Base-by-base conservation (phyloP, 2,888 invertebrate species). In the Drosophila histrio region DNA sequence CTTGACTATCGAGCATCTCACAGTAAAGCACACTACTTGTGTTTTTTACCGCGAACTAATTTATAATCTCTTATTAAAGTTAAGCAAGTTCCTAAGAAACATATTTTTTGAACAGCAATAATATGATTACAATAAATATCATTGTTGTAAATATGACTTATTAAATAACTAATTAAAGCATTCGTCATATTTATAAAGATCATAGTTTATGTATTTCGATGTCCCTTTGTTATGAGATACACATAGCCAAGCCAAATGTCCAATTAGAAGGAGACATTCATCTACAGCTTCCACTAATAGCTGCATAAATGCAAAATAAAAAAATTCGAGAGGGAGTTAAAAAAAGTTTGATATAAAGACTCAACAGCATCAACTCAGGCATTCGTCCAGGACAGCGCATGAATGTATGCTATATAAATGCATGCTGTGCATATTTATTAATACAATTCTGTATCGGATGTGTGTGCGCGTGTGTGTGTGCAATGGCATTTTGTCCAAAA, bases 361-460 rank as follows among this genome's bases (percentile, higher is more conserved):
- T 34, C 19, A 58, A 26, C 36, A 39, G 50, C n/a, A 47, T 52
- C 28, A 36, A 44, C 5, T 11, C 17, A 67, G 54, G 54, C 39
- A 60, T 56, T 54, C 22, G 32, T 22, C 17, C 36, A 47, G 19
- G 13, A 13, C 52, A 49, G 21, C 34, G 46, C 11, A 63, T 41
- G 47, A 52, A 60, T 70, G 38, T 62, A 56, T 65, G 38, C 60
- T 59, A 50, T 57, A 60, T 64, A 70, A 65, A 65, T 61, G 60
- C 60, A 46, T 67, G 66, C 56, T 75, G 63, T 64, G 75, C 58
- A 72, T 76, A 64, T 75, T 76, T 75, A 76, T 75, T 76, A 76
- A 75, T 72, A 72, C 77, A 58, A 62, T 57, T 57, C 59, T 57
- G 46, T 26, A 61, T 36, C 32, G 36, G 13, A 65, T 39, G 54